Evolutionary conservation across 2,888 invertebrate species (phyloP), one percentile per base, ranked within the genome.

Genomic region (Micropterix aruncella): DNA sequence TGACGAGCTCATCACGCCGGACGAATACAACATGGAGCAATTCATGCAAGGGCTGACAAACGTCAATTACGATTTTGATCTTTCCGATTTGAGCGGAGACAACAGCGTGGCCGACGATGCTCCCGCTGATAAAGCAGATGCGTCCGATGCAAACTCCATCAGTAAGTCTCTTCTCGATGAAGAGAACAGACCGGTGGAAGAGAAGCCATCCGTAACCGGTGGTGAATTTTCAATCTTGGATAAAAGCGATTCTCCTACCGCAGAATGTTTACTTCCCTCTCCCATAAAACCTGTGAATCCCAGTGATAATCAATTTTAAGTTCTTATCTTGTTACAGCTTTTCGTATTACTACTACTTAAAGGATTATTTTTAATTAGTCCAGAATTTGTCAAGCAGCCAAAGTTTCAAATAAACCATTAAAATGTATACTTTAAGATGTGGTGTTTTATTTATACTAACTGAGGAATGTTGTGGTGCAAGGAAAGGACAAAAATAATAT

Each of bases 41-140:
- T 61, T 77, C 27, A 67, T 72, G 1, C 72, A 79, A 12, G 79
- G 79, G 0, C 58, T 84, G 18, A 76, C 79, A 17, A 79, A 80
- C 54, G 76, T 85, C 12, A 83, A 83, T 57, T 85, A 85, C 51
- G 84, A 85, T 52, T 82, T 84, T 45, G 83, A 84, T 58, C 64
- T 83, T 46, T 83, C 83, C 2, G 85, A 84, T 59, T 64, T 80
- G 37, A 83, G 83, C 53, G 80, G 74, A 0, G 84, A 84, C 5
- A 83, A 82, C 54, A 83, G 82, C 51, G 65, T 75, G 17, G 77
- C 77, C 0, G 83, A 83, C 19, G 69, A 67, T 48, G 48, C 62
- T 37, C 62, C 62, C 2, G 60, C 61, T 3, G 61, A 61, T 44
- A 60, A 60, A 49, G 37, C 43, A 44, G 41, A 47, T 16, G 19